phyloP scores from a whole-genome alignment of 1,140 invertebrate species.

The Ceratosolen fusciceps region DNA sequence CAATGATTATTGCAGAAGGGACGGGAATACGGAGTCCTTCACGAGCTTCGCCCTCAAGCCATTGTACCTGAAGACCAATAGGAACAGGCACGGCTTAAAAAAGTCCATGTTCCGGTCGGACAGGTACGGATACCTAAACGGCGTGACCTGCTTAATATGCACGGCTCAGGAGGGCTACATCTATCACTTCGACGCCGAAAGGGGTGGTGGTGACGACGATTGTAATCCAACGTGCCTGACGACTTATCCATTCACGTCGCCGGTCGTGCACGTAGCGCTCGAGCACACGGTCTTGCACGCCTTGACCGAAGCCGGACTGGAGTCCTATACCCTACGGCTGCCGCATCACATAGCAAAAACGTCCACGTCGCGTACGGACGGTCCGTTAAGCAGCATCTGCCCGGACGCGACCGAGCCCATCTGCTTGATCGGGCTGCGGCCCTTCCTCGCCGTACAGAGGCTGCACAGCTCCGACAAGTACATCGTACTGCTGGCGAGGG shows the following conservation, averaged over 20 bases:
- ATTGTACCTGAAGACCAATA: constrained; percentile 63
- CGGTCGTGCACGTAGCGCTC: constrained; percentile 77
- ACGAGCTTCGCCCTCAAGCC: constrained; percentile 64
- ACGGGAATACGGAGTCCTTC: constrained; percentile 61
- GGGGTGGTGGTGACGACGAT: constrained; percentile 51
- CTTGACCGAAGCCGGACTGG: constrained; percentile 82
- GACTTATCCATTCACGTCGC: constrained; percentile 80
- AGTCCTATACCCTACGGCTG: constrained; percentile 82
- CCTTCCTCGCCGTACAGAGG: constrained; percentile 81
- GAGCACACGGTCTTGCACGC: constrained; percentile 82
- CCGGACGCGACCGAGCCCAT: constrained; percentile 77
- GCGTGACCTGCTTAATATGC: constrained; percentile 71
- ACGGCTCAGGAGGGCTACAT: constrained; percentile 75
- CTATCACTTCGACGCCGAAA: constrained; percentile 71
- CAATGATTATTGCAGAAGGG: constrained; percentile 50
- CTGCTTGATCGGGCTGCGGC: constrained; percentile 80
- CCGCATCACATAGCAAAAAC: constrained; percentile 72
- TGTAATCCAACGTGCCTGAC: constrained; percentile 61
- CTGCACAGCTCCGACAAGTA: constrained; percentile 76
- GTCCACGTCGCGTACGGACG: constrained; percentile 59
- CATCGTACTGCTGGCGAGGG: constrained; percentile 77
- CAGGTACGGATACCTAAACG: constrained; percentile 64
- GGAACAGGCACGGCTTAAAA: constrained; percentile 57
- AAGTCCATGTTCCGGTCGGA: constrained; percentile 66
- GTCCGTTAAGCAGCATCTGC: constrained; percentile 66